Conservation (phyloP, 2,113 vertebrate species). For the Myotis brandtii region DNA sequence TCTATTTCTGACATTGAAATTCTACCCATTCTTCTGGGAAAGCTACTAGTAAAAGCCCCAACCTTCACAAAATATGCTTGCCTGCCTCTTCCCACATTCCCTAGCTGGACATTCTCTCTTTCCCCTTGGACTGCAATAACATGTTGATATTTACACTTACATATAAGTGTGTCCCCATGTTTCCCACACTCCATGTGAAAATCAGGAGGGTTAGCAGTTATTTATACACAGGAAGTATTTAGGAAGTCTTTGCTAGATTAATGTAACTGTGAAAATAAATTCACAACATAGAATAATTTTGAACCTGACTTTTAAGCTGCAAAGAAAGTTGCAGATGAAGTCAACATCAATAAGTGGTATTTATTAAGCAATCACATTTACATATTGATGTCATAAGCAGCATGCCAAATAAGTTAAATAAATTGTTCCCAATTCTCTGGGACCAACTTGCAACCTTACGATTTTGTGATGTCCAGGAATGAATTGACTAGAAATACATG, state of each 20-base stretch:
- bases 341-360: slow-evolving; percentile 68
- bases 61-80: neutral
- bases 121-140: neutral
- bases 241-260: slow-evolving; percentile 38
- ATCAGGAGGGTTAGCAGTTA: neutral
- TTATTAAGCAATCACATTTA: slow-evolving; percentile 75
- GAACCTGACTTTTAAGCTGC: slow-evolving; percentile 55
- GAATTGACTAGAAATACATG: neutral
- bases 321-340: slow-evolving; percentile 63
- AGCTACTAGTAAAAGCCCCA: neutral
- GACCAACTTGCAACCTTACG: neutral
- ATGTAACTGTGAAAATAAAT: slow-evolving; percentile 60
- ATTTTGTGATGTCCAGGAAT: slow-evolving; percentile 44
- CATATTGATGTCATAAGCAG: slow-evolving; percentile 74
- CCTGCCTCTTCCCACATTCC: neutral
- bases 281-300: slow-evolving; percentile 61
- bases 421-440: slow-evolving; percentile 44
- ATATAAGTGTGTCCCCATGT: neutral
- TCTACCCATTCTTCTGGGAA: neutral
- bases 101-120: neutral
- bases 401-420: slow-evolving; percentile 56
- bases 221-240: slow-evolving; percentile 40
- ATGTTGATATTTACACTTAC: slow-evolving; percentile 15
- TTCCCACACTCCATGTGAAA: slow-evolving; percentile 22
- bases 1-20: neutral